phyloP scores from a whole-genome alignment of 2,113 vertebrate genomes.

The Sorex araneus region DNA sequence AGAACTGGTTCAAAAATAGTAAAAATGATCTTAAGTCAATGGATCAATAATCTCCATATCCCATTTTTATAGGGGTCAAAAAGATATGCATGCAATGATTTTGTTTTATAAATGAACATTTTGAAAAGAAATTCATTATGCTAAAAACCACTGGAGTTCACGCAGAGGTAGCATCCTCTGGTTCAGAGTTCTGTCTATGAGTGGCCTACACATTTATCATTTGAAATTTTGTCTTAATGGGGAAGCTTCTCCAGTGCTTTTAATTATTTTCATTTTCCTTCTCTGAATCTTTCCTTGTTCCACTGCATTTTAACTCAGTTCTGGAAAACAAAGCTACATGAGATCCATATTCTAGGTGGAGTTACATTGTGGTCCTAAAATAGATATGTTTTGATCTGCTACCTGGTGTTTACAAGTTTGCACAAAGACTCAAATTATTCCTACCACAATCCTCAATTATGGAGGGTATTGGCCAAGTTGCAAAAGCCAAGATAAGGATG shows the following conservation, averaged over 20 bases:
- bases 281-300: slow-evolving; percentile 14
- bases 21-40: slow-evolving; percentile 38
- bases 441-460: background rate
- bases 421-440: slow-evolving; percentile 17
- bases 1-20: slow-evolving; percentile 19
- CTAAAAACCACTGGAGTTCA: slow-evolving; percentile 41
- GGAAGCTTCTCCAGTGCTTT: slow-evolving; percentile 45
- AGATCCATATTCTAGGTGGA: background rate
- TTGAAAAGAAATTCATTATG: slow-evolving; percentile 22
- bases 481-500: background rate
- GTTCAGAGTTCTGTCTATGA: background rate
- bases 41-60: slow-evolving; percentile 24
- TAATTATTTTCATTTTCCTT: slow-evolving; percentile 65
- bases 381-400: background rate
- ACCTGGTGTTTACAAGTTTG: background rate
- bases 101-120: background rate
- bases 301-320: slow-evolving; percentile 25
- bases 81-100: slow-evolving; percentile 1
- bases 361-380: slow-evolving; percentile 2
- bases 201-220: background rate
- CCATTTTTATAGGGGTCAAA: background rate
- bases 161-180: background rate
- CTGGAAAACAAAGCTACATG: slow-evolving; percentile 28
- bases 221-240: slow-evolving; percentile 37
- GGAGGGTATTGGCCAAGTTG: background rate